Base-by-base conservation (phyloP, 2,888 invertebrate species). In the Oscheius sp. region DNA sequence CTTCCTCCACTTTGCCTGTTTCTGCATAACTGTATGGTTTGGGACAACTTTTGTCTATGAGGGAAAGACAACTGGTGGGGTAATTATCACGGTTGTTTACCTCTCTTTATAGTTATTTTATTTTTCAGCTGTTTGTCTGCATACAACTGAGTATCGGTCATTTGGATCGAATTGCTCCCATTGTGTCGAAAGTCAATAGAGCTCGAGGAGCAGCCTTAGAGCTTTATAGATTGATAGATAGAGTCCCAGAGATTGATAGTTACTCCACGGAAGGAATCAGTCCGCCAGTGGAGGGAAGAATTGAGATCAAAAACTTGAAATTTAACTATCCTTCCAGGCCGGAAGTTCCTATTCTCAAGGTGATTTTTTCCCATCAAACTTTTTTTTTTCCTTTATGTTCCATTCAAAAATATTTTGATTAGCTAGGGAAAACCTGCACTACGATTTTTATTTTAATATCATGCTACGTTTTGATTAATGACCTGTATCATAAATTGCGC, bases 131-230 rank as follows among this genome's bases (percentile, higher is more conserved):
- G n/a, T n/a, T n/a, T n/a, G n/a, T n/a, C n/a, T n/a, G n/a, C n/a
- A n/a, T n/a, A n/a, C n/a, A n/a, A n/a, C n/a, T n/a, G n/a, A n/a
- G n/a, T n/a, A n/a, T n/a, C n/a, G n/a, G n/a, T n/a, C 59, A 30
- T 5, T 9, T 59, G 26, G 20, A 8, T 6, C 26, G 20, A 9
- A 17, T 59, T 6, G 44, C 28, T 8, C 41, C 41, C n/a, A 59
- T 44, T n/a, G 24, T 41, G 6, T 28, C 41, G 9, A 59, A 44
- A 17, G 30, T 59, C 2, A 59, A 41, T 26, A 38, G 30, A 44
- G 59, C 59, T 14, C 41, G 20, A 41, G 93, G 93, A 0, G 92
- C 93, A 0, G 93, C 92, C 0, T 90, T 90, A 1, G 83, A 85
- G 1, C 84, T 89, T 8, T 87, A 87, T 64, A 86, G 87, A 12